These are phyloP conservation scores for Cyanistes caeruleus DNA, from an alignment of 2,113 vertebrate genomes.

Conservation along the genomic window DNA sequence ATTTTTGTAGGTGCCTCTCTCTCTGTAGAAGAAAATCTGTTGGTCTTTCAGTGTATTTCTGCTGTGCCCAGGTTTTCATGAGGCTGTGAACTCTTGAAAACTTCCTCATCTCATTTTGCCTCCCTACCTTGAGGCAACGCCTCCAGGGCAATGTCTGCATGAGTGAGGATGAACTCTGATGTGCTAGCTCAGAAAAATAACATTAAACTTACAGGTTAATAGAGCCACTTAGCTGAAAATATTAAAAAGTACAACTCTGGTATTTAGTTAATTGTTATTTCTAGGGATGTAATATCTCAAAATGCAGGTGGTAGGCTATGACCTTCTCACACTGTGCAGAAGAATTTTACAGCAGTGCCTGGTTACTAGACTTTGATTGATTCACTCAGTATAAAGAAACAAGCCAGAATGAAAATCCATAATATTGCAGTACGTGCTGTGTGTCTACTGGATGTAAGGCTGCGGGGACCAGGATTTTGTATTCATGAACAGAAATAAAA, in stretches of 20 bases:
- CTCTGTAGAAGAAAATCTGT: not conserved
- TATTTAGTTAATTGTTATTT: not conserved
- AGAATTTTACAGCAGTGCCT: not conserved
- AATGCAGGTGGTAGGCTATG: not conserved
- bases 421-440: not conserved
- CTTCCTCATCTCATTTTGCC: not conserved
- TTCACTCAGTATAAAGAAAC: not conserved
- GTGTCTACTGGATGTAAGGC: not conserved
- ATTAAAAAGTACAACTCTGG: not conserved
- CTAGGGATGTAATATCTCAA: not conserved
- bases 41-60: not conserved
- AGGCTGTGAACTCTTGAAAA: not conserved
- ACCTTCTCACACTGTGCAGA: not conserved
- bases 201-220: not conserved
- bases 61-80: not conserved
- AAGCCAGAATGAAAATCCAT: not conserved
- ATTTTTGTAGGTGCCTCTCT: not conserved
- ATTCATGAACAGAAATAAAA: not conserved
- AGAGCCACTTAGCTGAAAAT: not conserved
- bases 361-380: not conserved
- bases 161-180: not conserved
- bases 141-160: not conserved
- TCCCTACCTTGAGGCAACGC: not conserved
- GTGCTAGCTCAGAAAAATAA: not conserved
- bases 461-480: not conserved